Evolutionary conservation across 2,797 vertebrate genomes (phyloP).

Genomic region (Premnoplex brunnescens): DNA sequence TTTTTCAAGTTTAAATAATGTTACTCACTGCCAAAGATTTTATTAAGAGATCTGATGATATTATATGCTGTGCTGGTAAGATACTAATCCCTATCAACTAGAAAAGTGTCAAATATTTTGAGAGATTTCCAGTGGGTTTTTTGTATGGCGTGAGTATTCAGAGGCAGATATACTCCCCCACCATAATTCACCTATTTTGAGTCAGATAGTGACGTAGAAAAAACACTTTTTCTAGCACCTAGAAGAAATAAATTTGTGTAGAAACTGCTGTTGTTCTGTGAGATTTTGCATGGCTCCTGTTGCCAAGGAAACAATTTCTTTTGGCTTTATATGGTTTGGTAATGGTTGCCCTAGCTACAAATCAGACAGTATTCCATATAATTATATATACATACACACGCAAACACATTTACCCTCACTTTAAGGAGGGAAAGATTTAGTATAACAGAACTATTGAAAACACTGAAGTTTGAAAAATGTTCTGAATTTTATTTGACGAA

Average conservation of each 20-base stretch:
- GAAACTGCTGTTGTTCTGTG: constrained; percentile 66
- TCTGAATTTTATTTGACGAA: neutral
- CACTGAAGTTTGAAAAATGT: neutral
- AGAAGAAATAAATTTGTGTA: constrained; percentile 52
- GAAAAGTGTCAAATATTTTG: neutral
- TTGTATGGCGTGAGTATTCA: neutral
- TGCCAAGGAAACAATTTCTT: constrained; percentile 75
- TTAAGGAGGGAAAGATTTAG: neutral
- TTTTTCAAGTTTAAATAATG: constrained; percentile 43
- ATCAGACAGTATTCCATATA: neutral
- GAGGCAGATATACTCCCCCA: neutral
- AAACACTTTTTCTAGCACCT: constrained; percentile 35
- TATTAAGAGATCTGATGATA: neutral
- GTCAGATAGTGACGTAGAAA: constrained; percentile 23
- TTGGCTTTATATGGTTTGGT: constrained; percentile 44
- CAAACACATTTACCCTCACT: neutral
- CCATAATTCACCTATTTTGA: neutral
- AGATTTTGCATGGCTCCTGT: constrained; percentile 65
- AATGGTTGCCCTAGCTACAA: constrained; percentile 54
- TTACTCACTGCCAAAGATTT: neutral
- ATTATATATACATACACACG: neutral
- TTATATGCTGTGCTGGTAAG: neutral
- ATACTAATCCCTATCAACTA: constrained; percentile 21
- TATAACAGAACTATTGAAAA: neutral
- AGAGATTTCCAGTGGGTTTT: neutral